These are phyloP conservation scores for Enteromius viviparus DNA, from an alignment of 2,797 vertebrate species.

Conservation along the genomic window DNA sequence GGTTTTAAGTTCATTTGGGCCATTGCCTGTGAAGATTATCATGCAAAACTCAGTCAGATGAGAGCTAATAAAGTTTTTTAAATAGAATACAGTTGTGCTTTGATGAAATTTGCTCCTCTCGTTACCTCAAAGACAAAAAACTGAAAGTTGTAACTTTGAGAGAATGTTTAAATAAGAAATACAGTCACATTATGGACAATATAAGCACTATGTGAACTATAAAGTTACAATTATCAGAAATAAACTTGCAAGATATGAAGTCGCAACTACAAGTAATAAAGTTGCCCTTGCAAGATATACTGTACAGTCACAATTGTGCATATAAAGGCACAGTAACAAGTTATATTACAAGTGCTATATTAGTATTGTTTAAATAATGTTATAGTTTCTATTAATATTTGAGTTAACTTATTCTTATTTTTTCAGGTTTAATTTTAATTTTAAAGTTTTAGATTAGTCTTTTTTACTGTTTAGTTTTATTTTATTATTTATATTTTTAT, in stretches of 20 bases:
- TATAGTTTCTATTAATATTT: neutral
- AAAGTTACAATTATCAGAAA: neutral
- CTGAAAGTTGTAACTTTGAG: neutral
- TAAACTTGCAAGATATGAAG: neutral
- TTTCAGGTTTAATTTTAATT: neutral
- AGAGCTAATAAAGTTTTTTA: conserved; percentile 19
- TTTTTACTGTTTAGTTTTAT: neutral
- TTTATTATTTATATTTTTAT: neutral
- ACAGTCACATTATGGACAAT: too few species aligned
- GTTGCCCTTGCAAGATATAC: neutral
- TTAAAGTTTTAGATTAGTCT: neutral
- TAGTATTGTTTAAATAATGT: neutral
- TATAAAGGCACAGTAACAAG: neutral
- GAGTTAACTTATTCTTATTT: neutral
- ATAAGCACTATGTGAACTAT: neutral
- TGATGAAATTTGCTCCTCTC: conserved; percentile 12
- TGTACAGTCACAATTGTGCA: neutral
- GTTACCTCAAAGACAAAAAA: neutral
- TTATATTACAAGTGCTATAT: neutral
- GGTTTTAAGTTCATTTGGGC: conserved; percentile 31
- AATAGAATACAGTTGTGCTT: conserved; percentile 23
- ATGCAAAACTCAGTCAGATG: conserved; percentile 25
- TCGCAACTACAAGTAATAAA: neutral
- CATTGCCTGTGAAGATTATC: conserved; percentile 24
- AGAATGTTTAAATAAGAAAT: neutral